phyloP scores from a whole-genome alignment of 2,113 vertebrate genomes.

The Plecotus auritus region DNA sequence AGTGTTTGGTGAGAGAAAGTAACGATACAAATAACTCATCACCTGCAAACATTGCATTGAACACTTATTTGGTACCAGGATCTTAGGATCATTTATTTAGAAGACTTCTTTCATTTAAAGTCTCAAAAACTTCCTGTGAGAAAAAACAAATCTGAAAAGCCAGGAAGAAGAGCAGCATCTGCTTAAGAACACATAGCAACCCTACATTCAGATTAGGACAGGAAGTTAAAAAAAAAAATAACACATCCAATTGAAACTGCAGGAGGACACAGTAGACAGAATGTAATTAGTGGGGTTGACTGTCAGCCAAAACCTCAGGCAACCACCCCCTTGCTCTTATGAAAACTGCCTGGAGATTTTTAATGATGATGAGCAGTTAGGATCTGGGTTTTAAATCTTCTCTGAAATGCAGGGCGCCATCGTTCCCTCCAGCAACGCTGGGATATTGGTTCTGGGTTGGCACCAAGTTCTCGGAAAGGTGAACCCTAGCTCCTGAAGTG shows the following conservation, averaged over 20 bases:
- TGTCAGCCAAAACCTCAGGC: constrained; percentile 77
- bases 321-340: constrained; percentile 73
- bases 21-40: background rate
- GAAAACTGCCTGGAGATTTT: constrained; percentile 77
- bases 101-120: constrained; percentile 32
- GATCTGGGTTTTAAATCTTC: constrained; percentile 72
- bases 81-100: constrained; percentile 18
- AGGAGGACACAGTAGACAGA: constrained; percentile 75
- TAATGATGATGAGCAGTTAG: constrained; percentile 74
- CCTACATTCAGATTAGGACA: constrained; percentile 67
- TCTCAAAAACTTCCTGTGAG: constrained; percentile 41
- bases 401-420: constrained; percentile 70
- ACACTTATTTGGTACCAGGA: background rate
- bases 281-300: constrained; percentile 77
- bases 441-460: constrained; percentile 58
- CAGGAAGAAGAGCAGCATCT: constrained; percentile 55
- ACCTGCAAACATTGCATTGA: background rate
- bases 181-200: constrained; percentile 68
- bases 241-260: constrained; percentile 73
- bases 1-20: background rate
- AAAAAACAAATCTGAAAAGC: constrained; percentile 43
- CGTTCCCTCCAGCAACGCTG: constrained; percentile 61
- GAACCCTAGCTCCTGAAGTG: constrained; percentile 20
- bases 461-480: constrained; percentile 44
- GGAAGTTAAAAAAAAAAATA: constrained; percentile 68